phyloP scores from a whole-genome alignment of 1,140 invertebrate species.

The Drosophila seguyi region DNA sequence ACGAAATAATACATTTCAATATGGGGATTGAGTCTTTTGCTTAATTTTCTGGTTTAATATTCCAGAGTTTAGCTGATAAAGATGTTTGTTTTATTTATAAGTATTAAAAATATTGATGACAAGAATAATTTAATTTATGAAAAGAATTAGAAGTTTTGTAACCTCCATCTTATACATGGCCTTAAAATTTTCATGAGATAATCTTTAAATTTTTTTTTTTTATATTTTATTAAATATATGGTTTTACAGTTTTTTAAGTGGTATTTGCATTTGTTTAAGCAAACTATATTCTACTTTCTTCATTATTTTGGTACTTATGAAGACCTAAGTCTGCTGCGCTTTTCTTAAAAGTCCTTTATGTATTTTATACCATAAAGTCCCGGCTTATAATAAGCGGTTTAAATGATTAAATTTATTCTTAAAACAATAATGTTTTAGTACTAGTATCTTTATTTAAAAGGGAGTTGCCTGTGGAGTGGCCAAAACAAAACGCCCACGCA shows the following conservation, averaged over 20 bases:
- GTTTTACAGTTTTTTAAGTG: neutral
- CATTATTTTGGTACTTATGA: too few relatives aligned
- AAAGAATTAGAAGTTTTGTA: too few relatives aligned
- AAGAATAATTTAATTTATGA: too few relatives aligned
- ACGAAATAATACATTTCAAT: neutral
- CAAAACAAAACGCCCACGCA: conserved; percentile 62
- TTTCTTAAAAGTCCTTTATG: neutral
- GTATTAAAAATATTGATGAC: too few relatives aligned
- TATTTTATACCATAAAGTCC: neutral
- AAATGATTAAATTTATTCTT: neutral
- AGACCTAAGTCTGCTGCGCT: too few relatives aligned
- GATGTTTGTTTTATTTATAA: too few relatives aligned
- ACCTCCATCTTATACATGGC: too few relatives aligned
- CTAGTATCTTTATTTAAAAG: neutral
- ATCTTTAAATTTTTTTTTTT: too few relatives aligned
- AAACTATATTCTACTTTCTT: too few relatives aligned
- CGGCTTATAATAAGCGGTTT: neutral
- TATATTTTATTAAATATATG: too few relatives aligned
- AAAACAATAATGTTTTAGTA: neutral
- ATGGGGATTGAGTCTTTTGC: neutral
- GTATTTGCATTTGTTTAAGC: neutral
- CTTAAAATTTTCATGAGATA: too few relatives aligned
- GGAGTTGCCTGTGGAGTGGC: conserved; percentile 53
- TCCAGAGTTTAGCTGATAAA: neutral
- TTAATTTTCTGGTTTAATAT: too few relatives aligned